phyloP scores from a whole-genome alignment of 2,113 vertebrate species.

The Opisthocomus hoazin region DNA sequence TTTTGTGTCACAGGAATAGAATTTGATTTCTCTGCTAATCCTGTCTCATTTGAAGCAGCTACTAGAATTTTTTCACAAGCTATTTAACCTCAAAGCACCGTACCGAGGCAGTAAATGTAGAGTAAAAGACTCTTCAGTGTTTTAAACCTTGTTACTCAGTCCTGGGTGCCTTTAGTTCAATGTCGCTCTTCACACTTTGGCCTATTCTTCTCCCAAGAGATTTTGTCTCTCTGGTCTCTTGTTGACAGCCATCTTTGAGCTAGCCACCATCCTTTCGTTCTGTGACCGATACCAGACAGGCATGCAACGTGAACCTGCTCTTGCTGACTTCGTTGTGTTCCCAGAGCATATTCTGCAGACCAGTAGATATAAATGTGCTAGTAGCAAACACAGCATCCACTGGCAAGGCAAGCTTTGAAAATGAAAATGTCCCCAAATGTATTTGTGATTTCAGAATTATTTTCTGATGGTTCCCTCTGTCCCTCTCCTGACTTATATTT shows the following conservation, averaged over 20 bases:
- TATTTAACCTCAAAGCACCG: not conserved
- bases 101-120: not conserved
- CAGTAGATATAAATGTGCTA: not conserved
- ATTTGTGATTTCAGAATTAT: not conserved
- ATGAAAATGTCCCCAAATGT: not conserved
- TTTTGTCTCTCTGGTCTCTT: not conserved
- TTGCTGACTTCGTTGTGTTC: not conserved
- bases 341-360: not conserved
- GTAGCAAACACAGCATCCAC: not conserved
- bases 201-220: not conserved
- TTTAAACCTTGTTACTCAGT: not conserved
- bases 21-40: not conserved
- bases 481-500: not conserved
- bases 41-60: not conserved
- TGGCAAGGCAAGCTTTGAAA: not conserved
- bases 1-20: not conserved
- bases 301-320: not conserved
- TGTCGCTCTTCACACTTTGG: not conserved
- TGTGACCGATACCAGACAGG: rapidly evolving
- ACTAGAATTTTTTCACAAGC: not conserved
- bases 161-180: not conserved
- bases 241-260: not conserved
- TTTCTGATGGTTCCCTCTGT: not conserved
- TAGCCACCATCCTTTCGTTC: not conserved
- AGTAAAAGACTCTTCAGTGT: not conserved